Evolutionary conservation across 2,113 vertebrate species (phyloP).

Genomic region (Prinia subflava): DNA sequence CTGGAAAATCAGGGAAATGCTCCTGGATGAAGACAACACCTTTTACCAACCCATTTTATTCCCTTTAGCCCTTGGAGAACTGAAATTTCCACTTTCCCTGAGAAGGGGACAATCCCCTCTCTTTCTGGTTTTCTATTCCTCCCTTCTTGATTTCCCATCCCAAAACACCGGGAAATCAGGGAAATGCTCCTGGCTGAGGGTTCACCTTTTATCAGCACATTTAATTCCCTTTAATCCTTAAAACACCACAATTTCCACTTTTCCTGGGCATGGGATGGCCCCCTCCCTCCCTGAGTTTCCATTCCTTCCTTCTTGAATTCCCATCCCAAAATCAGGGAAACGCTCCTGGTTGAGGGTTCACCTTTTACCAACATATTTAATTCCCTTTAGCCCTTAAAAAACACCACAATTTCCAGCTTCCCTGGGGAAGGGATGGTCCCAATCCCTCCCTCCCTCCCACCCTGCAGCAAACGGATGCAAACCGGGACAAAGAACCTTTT

Average conservation of each 20-base stretch:
- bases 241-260: neutral
- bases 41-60: no score
- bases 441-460: neutral
- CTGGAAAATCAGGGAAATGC: neutral
- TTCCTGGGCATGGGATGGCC: fast-evolving
- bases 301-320: neutral
- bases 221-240: no score
- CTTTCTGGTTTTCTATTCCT: no score
- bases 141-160: neutral
- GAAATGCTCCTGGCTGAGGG: neutral
- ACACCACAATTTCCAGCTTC: neutral
- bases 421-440: no score
- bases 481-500: neutral
- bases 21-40: no score
- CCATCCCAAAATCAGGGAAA: neutral
- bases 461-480: neutral
- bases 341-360: neutral
- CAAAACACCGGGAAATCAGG: neutral
- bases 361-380: neutral
- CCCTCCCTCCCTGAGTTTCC: neutral
- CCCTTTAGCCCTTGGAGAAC: no score
- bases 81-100: no score
- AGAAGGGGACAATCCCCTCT: no score
- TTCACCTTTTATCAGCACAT: neutral
- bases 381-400: neutral